Evolutionary conservation across 2,797 vertebrate genomes (phyloP).

Genomic region (Synaphobranchus kaupii): DNA sequence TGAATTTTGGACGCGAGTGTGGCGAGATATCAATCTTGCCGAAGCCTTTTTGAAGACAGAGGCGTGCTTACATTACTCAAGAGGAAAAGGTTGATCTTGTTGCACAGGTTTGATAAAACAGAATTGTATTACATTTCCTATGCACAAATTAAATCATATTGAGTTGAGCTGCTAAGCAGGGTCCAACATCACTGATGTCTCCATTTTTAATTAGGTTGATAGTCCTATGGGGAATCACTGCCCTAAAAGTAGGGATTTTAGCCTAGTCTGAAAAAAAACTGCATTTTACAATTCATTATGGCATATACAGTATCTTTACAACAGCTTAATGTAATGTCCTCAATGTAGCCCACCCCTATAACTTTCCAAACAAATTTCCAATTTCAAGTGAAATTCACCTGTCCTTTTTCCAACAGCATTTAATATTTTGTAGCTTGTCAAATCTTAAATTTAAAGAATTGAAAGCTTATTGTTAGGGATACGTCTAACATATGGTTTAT

Average conservation of each 20-base stretch:
- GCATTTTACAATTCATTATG: not conserved
- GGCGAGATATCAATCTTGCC: not conserved
- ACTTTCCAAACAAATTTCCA: not conserved
- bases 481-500: not conserved
- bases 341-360: not conserved
- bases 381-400: not conserved
- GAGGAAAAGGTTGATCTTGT: not conserved
- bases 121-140: not conserved
- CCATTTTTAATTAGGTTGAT: not conserved
- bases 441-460: not conserved
- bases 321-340: not conserved
- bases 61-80: not conserved
- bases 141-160: not conserved
- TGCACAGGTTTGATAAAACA: not conserved
- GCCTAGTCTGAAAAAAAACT: not conserved
- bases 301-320: no score
- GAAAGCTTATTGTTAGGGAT: no score
- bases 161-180: not conserved
- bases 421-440: not conserved
- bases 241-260: not conserved
- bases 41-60: not conserved
- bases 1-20: not conserved
- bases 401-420: not conserved
- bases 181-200: not conserved
- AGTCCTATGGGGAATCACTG: not conserved